phyloP scores from a whole-genome alignment of 2,888 invertebrate genomes.

The Melanophora roralis region DNA sequence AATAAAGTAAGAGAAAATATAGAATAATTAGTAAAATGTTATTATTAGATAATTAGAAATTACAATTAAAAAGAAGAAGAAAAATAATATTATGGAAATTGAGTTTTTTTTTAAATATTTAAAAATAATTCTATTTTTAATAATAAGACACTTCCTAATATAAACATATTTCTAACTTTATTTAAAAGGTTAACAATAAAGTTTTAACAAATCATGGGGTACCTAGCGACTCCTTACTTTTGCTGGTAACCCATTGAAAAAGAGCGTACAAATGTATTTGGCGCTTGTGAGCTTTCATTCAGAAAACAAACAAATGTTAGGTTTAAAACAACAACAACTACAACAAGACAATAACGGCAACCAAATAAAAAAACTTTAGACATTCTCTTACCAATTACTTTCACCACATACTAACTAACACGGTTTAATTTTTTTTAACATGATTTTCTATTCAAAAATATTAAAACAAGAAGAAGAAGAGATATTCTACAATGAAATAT shows the following conservation, averaged over 20 bases:
- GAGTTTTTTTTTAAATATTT: background rate
- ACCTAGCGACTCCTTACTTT: too few species aligned
- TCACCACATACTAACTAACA: background rate
- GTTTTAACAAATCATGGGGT: too few species aligned
- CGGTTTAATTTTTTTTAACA: background rate
- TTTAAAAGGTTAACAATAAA: too few species aligned
- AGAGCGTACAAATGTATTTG: background rate
- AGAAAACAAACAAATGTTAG: conserved; percentile 55
- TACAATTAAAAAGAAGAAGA: background rate
- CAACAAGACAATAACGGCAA: too few species aligned
- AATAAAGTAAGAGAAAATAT: conserved; percentile 4
- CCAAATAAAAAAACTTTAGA: too few species aligned
- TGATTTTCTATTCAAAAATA: too few species aligned
- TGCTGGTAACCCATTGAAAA: too few species aligned
- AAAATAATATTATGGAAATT: conserved; percentile 14
- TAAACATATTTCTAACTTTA: too few species aligned
- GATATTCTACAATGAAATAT: too few species aligned
- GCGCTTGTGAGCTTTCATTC: conserved; percentile 21
- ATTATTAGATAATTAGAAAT: background rate
- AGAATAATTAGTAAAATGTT: conserved; percentile 28
- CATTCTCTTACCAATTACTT: conserved; percentile 44
- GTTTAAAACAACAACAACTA: conserved; percentile 6
- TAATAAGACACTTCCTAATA: too few species aligned
- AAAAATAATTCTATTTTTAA: too few species aligned
- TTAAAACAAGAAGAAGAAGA: too few species aligned